Conservation (phyloP, 2,113 vertebrate genomes). For the Channa maculata region DNA sequence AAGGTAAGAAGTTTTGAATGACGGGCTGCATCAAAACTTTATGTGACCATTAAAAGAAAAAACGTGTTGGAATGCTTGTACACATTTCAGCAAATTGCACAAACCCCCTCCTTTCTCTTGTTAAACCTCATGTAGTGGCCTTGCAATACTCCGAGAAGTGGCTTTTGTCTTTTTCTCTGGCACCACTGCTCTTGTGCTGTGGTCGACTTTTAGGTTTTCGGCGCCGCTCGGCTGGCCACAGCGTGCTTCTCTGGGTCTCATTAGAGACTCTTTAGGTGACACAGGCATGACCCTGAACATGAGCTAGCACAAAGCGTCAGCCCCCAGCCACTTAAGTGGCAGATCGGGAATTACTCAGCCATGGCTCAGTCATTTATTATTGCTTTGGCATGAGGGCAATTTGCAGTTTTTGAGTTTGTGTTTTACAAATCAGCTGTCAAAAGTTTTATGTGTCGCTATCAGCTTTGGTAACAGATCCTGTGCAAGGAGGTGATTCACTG, state of each 20-base stretch:
- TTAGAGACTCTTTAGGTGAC: constrained; percentile 68
- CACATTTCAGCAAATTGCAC: not conserved
- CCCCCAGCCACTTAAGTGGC: constrained; percentile 61
- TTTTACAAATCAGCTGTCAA: constrained; percentile 55
- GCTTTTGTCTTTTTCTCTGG: constrained; percentile 5
- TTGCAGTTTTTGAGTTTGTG: constrained; percentile 34
- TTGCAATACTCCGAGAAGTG: constrained; percentile 9
- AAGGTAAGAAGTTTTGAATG: constrained; percentile 31
- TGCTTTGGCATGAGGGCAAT: constrained; percentile 22
- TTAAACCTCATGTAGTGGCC: not conserved
- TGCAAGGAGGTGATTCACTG: no score
- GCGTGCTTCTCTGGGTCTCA: constrained; percentile 62
- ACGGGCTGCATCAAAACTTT: constrained; percentile 23
- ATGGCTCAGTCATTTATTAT: constrained; percentile 59
- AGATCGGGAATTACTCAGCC: constrained; percentile 59
- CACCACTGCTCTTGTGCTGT: constrained; percentile 22
- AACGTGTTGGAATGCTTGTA: not conserved
- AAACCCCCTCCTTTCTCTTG: not conserved
- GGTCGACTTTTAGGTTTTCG: constrained; percentile 45
- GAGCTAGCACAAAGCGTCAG: constrained; percentile 63
- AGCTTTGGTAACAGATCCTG: constrained; percentile 33
- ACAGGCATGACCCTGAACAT: constrained; percentile 70
- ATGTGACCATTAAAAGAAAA: constrained; percentile 7
- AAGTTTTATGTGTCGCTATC: constrained; percentile 49
- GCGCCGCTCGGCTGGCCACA: constrained; percentile 37